Conservation (phyloP, 2,888 invertebrate species). For the Pseudoips prasinana region DNA sequence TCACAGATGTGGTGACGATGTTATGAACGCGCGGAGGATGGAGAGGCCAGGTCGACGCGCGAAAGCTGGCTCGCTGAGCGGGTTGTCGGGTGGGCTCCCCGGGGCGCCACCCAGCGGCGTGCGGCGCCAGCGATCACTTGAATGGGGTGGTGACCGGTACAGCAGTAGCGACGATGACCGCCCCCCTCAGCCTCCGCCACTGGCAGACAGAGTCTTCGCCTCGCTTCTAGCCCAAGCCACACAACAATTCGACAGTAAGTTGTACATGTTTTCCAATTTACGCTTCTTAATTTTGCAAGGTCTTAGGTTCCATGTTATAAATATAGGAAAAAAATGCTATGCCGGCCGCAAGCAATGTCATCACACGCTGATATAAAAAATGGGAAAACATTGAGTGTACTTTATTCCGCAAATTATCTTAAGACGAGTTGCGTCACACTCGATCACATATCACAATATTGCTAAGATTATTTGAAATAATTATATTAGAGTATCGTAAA, state of each 20-base stretch:
- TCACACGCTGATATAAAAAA: no score
- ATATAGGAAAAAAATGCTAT: no score
- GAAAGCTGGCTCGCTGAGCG: constrained; percentile 73
- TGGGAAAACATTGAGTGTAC: no score
- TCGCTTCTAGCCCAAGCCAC: constrained; percentile 78
- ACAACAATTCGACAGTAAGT: constrained; percentile 77
- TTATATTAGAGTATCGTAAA: no score
- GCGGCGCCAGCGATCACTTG: constrained; percentile 81
- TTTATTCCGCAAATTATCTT: no score
- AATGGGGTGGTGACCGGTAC: constrained; percentile 81
- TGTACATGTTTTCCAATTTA: constrained; percentile 22
- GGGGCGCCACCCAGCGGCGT: constrained; percentile 47
- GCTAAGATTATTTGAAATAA: no score
- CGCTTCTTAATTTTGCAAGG: no score
- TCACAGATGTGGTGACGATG: constrained; percentile 62
- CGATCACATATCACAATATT: no score
- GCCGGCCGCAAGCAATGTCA: no score
- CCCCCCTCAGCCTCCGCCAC: constrained; percentile 73
- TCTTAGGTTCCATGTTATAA: no score
- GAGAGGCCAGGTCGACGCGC: constrained; percentile 71
- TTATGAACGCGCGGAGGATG: constrained; percentile 62
- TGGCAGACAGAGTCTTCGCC: constrained; percentile 77
- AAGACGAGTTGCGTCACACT: no score
- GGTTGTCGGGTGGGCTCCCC: constrained; percentile 61
- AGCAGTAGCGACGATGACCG: constrained; percentile 80